Base-by-base conservation (phyloP, 2,113 vertebrate genomes). In the Aphyosemion australe region DNA sequence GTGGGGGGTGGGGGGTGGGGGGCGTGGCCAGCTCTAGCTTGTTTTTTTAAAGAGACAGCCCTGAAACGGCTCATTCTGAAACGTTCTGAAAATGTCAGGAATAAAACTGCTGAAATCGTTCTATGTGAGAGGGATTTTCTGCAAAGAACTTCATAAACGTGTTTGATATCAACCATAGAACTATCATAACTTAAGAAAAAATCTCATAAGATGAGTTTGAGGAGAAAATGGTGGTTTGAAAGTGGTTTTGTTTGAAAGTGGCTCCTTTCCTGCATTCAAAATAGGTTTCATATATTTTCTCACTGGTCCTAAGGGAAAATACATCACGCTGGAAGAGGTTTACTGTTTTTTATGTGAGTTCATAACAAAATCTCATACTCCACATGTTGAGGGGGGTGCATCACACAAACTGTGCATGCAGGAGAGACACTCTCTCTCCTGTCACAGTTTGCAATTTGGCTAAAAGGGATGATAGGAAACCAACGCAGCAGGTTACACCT, bases 401-500 rank as follows among this genome's bases (percentile, higher is more conserved):
- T 20, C 12, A 57, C 11, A 19, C 8, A 18, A 13, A 39, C 46
- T 11, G 5, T 50, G 58, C 4, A 21, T 11, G 12, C 1, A 20
- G 19, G 3, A 14, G n/a, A 34, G 19, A 1, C 34, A 45, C 32
- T 9, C 46, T 37, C 46, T 34, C 6, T 34, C n/a, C n/a, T 61
- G 54, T 55, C 47, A 62, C 48, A 66, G 31, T 45, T 21, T 54
- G 39, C n/a, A 41, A 63, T 41, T 65, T 32, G 47, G 41, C 16
- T 65, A 43, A 50, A 62, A 48, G 46, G 12, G 2, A 58, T 37
- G 39, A 53, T 32, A 48, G 61, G 51, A 82, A 74, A 62, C 42
- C 54, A 69, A 64, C 15, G 31, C 15, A 55, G 46, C 69, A 49
- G 52, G 58, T 63, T 43, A 69, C 37, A 65, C 21, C 47, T 61